phyloP scores from a whole-genome alignment of 2,888 invertebrate genomes.

The Drosophila fungiperda region DNA sequence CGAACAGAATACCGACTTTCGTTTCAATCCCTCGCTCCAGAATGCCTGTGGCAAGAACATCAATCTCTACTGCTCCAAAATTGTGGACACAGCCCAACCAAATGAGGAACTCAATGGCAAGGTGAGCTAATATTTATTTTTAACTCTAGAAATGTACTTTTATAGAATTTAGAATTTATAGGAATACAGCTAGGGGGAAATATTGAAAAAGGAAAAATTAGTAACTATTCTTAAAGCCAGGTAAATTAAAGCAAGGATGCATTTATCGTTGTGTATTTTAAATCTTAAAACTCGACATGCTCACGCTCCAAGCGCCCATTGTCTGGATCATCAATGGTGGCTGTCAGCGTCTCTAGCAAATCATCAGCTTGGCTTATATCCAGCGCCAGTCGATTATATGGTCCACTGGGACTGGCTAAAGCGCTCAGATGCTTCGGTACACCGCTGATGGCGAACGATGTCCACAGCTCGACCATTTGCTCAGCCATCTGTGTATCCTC shows the following conservation, averaged over 20 bases:
- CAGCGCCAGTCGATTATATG: conserved; percentile 82
- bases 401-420: conserved; percentile 77
- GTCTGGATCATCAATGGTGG: conserved; percentile 79
- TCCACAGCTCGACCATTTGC: conserved; percentile 85
- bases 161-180: neutral
- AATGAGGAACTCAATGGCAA: conserved; percentile 93
- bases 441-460: conserved; percentile 84
- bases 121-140: conserved; percentile 68
- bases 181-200: neutral
- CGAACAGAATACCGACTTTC: conserved; percentile 95
- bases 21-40: conserved; percentile 94
- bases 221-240: neutral
- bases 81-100: conserved; percentile 86
- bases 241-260: neutral
- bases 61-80: conserved; percentile 88
- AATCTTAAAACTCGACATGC: conserved; percentile 63
- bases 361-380: conserved; percentile 61
- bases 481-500: conserved; percentile 84
- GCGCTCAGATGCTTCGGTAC: conserved; percentile 64
- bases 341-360: conserved; percentile 76
- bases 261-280: neutral
- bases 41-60: conserved; percentile 93
- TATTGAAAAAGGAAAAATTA: neutral
- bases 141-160: too few species aligned
- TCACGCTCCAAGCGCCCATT: conserved; percentile 66